Evolutionary conservation across 1,140 invertebrate species (phyloP).

Genomic region (Drosophila ogumai): DNA sequence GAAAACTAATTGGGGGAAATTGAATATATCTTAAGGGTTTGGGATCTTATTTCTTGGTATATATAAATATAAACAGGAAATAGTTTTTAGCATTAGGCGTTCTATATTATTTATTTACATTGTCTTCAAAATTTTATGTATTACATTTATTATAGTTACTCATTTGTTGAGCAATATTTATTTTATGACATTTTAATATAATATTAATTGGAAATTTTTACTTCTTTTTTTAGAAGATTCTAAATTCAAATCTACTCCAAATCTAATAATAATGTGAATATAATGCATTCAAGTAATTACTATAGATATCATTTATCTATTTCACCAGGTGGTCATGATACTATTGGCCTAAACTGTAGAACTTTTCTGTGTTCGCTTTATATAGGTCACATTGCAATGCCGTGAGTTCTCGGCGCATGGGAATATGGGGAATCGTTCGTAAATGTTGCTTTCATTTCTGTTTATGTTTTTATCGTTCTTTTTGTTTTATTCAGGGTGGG

Average conservation of each 20-base stretch:
- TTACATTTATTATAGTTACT: background rate
- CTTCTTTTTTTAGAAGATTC: no score
- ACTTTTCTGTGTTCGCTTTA: constrained; percentile 24
- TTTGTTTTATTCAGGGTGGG: constrained; percentile 25
- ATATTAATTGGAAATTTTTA: background rate
- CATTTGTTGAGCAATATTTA: background rate
- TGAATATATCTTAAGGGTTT: background rate
- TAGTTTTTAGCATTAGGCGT: background rate
- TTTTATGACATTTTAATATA: background rate
- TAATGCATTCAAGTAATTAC: background rate
- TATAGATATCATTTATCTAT: background rate
- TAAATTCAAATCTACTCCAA: no score
- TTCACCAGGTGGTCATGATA: constrained; percentile 10
- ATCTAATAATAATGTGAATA: background rate
- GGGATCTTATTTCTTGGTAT: background rate
- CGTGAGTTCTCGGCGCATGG: constrained; percentile 26
- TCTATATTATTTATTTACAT: background rate
- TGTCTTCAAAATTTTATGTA: background rate
- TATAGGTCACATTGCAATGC: constrained; percentile 44
- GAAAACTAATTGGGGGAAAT: constrained; percentile 1
- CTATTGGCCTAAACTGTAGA: constrained; percentile 15
- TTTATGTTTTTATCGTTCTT: constrained; percentile 2
- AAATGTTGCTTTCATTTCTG: constrained; percentile 13
- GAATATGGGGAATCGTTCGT: constrained; percentile 19
- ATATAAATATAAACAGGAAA: background rate